Evolutionary conservation across 2,113 vertebrate species (phyloP).

Genomic region (Dicrurus megarhynchus): DNA sequence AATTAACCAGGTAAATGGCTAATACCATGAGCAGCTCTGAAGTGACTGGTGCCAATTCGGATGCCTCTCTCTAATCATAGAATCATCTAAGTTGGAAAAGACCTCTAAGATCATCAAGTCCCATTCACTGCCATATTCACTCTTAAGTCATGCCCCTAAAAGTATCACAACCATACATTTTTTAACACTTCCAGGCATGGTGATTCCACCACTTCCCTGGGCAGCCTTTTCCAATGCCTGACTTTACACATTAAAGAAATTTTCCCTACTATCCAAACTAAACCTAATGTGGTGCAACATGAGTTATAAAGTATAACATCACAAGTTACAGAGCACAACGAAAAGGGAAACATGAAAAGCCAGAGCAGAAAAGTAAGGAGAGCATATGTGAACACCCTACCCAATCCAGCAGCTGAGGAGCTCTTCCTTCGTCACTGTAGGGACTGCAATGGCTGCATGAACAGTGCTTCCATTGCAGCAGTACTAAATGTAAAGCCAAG

Average conservation of each 20-base stretch:
- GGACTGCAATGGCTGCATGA: background rate
- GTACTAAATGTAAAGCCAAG: background rate
- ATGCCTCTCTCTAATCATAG: rapidly evolving
- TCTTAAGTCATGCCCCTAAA: background rate
- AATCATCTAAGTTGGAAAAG: background rate
- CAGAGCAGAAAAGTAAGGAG: background rate
- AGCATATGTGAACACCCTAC: background rate
- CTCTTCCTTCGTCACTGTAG: rapidly evolving
- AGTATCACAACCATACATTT: background rate
- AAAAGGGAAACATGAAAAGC: background rate
- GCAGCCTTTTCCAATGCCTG: background rate
- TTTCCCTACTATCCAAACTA: background rate
- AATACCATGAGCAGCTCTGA: background rate
- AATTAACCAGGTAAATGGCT: background rate
- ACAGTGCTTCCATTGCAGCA: background rate
- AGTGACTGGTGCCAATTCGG: background rate
- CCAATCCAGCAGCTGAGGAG: background rate
- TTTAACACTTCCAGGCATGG: background rate
- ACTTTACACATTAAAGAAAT: background rate
- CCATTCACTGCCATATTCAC: background rate
- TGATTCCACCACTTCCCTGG: background rate
- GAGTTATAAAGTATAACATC: background rate
- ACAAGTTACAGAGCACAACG: background rate
- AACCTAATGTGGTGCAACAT: background rate
- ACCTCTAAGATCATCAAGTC: background rate